Percentiles rank a stretch among this genome's conserved stretches.
These are phyloP conservation scores for Drosophila yakuba DNA, from an alignment of 1,140 invertebrate genomes.

Conservation along the genomic window DNA sequence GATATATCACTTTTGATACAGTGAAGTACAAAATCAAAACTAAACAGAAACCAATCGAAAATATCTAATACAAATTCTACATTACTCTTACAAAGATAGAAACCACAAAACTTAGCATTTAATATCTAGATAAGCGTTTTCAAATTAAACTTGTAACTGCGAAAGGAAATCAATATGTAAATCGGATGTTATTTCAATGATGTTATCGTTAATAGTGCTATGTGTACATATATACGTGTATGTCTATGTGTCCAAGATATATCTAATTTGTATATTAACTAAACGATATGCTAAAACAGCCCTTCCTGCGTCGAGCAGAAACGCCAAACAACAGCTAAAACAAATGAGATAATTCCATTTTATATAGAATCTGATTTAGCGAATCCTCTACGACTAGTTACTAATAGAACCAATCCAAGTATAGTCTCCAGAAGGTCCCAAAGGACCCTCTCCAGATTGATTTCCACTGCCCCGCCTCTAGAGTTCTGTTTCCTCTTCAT, in stretches of 20 bases:
- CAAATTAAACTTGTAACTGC: slow-evolving; percentile 38
- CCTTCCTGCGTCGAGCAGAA: slow-evolving; percentile 24
- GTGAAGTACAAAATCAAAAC: slow-evolving; percentile 51
- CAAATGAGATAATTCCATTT: slow-evolving; percentile 37
- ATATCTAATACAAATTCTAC: slow-evolving; percentile 42
- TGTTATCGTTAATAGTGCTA: slow-evolving; percentile 28
- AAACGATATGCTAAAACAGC: slow-evolving; percentile 40
- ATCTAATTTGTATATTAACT: slow-evolving; percentile 48
- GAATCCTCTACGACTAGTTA: slow-evolving; percentile 11
- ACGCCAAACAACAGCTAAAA: slow-evolving; percentile 16
- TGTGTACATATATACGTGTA: slow-evolving; percentile 38
- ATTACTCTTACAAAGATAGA: slow-evolving; percentile 37
- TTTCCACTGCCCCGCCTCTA: slow-evolving; percentile 58
- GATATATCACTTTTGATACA: slow-evolving; percentile 33
- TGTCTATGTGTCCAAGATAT: slow-evolving; percentile 64
- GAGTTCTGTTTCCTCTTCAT: slow-evolving; percentile 21
- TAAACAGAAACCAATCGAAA: slow-evolving; percentile 55
- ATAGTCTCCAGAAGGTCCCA: not conserved
- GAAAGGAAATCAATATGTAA: slow-evolving; percentile 39
- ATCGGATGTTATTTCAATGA: slow-evolving; percentile 13
- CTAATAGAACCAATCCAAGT: slow-evolving; percentile 22
- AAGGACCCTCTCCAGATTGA: not conserved
- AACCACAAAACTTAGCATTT: slow-evolving; percentile 39
- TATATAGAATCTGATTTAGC: slow-evolving; percentile 19
- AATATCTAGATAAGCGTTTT: slow-evolving; percentile 43